Evolutionary conservation across 1,140 invertebrate species (phyloP).

Genomic region (Pogonognathellus flavescens): DNA sequence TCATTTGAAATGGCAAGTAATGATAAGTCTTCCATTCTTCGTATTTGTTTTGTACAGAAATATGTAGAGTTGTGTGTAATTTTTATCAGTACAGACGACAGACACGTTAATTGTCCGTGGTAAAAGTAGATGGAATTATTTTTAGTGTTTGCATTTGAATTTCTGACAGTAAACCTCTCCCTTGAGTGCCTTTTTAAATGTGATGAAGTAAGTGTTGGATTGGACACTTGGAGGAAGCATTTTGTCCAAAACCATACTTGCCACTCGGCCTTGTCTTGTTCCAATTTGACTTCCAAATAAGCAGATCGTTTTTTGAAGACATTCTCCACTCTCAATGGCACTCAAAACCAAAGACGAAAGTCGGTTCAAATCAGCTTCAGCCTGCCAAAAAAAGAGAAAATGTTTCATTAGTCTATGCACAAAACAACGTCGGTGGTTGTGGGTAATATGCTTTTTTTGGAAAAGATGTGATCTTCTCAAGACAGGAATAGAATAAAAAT

Average conservation of each 20-base stretch:
- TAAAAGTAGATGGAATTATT: not conserved
- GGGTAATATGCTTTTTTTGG: no score
- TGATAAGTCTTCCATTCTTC: no score
- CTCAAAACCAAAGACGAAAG: constrained; percentile 62
- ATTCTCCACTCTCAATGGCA: constrained; percentile 65
- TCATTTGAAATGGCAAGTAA: no score
- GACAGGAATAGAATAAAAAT: not conserved
- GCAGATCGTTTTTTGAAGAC: constrained; percentile 65
- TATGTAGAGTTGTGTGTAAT: no score
- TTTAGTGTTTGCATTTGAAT: constrained; percentile 55
- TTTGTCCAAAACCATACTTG: constrained; percentile 57
- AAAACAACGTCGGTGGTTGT: no score
- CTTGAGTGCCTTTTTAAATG: constrained; percentile 58
- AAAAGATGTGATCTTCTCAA: not conserved
- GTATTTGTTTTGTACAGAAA: no score
- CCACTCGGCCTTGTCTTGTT: constrained; percentile 41
- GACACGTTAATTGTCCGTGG: not conserved
- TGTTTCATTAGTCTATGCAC: constrained; percentile 49
- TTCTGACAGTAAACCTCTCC: constrained; percentile 58
- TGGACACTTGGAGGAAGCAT: constrained; percentile 58
- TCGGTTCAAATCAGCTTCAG: constrained; percentile 57
- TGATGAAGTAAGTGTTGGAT: constrained; percentile 59
- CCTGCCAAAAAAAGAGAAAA: constrained; percentile 57
- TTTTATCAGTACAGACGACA: no score
- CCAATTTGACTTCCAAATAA: constrained; percentile 60